These are phyloP conservation scores for Hyphantria cunea DNA, from an alignment of 1,140 invertebrate species.

Conservation along the genomic window DNA sequence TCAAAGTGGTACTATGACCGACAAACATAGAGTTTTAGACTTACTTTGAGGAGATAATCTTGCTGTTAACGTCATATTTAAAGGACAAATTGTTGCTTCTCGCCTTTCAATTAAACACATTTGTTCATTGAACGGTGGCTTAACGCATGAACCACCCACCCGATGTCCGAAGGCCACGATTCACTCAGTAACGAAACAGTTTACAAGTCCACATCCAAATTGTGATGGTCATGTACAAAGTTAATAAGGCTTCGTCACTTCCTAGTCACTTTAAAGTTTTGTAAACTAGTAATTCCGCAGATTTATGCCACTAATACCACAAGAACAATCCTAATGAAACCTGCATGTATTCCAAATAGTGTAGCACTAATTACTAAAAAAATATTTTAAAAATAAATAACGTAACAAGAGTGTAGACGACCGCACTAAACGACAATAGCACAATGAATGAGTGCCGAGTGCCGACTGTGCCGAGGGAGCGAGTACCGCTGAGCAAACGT, in stretches of 20 bases:
- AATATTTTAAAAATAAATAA: background rate
- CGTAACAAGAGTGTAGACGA: background rate
- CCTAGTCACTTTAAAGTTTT: background rate
- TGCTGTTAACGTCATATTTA: slow-evolving; percentile 71
- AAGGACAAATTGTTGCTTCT: slow-evolving; percentile 50
- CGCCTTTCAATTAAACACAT: slow-evolving; percentile 67
- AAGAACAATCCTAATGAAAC: no score
- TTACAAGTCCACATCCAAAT: slow-evolving; percentile 1
- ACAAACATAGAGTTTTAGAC: slow-evolving; percentile 27
- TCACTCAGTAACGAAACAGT: slow-evolving; percentile 35
- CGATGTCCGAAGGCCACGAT: slow-evolving; percentile 58
- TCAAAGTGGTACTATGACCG: no score
- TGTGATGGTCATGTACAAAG: slow-evolving; percentile 5
- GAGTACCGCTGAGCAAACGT: background rate
- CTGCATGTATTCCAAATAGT: slow-evolving; percentile 1
- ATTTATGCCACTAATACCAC: no score
- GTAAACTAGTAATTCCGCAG: no score
- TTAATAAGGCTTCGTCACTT: slow-evolving; percentile 5
- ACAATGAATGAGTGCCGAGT: slow-evolving; percentile 7
- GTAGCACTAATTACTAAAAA: background rate
- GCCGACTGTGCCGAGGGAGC: no score
- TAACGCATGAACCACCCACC: slow-evolving; percentile 48
- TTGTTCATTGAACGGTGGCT: slow-evolving; percentile 53
- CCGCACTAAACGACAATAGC: background rate
- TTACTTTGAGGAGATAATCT: slow-evolving; percentile 65